Evolutionary conservation across 2,113 vertebrate species (phyloP).

Genomic region (Neodontobutis hainanensis): DNA sequence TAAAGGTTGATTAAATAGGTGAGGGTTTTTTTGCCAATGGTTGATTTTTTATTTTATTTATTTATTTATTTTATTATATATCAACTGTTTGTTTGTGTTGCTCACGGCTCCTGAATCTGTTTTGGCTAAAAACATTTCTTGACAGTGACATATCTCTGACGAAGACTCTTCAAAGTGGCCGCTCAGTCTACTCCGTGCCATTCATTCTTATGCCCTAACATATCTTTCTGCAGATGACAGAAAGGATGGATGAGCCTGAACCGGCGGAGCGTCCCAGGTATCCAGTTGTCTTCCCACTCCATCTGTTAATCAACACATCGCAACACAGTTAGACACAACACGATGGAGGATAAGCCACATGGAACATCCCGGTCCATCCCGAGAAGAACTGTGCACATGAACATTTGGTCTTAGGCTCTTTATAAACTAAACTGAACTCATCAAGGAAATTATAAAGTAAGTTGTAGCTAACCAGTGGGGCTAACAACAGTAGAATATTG

Average conservation of each 20-base stretch:
- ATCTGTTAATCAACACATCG: slow-evolving; percentile 61
- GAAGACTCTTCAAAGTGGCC: slow-evolving; percentile 54
- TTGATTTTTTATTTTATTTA: no score
- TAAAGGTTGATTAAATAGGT: no score
- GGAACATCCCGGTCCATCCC: slow-evolving; percentile 18
- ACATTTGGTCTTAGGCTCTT: background rate
- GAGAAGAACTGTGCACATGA: slow-evolving; percentile 6
- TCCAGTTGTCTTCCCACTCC: slow-evolving; percentile 32
- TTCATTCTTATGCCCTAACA: slow-evolving; percentile 57
- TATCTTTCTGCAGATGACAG: slow-evolving; percentile 40
- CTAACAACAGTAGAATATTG: no score
- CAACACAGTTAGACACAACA: slow-evolving; percentile 54
- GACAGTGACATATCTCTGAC: slow-evolving; percentile 50
- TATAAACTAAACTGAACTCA: background rate
- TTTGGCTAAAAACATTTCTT: slow-evolving; percentile 34
- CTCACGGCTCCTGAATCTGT: slow-evolving; percentile 8
- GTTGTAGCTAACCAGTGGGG: no score
- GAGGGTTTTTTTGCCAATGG: no score
- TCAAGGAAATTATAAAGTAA: no score
- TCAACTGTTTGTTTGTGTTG: slow-evolving; percentile 45
- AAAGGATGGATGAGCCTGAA: slow-evolving; percentile 39
- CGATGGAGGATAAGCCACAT: slow-evolving; percentile 16
- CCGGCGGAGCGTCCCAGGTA: slow-evolving; percentile 18
- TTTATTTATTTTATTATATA: background rate
- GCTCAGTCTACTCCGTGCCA: slow-evolving; percentile 22